Percentiles rank a stretch among this genome's conserved stretches.
These are phyloP conservation scores for Promerops cafer DNA, from an alignment of 2,113 vertebrate species.

Conservation along the genomic window DNA sequence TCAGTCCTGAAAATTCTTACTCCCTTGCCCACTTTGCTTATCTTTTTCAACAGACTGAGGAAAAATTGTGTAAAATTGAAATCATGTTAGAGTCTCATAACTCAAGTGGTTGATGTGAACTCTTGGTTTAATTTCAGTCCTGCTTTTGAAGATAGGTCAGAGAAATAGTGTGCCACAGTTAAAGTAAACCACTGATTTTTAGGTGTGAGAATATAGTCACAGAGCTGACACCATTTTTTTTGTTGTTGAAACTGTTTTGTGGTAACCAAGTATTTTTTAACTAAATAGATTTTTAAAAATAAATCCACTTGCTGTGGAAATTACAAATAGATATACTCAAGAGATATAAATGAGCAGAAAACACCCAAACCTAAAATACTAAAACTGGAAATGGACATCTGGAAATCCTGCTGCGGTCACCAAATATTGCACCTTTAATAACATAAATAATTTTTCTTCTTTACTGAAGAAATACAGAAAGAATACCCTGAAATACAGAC, in stretches of 20 bases:
- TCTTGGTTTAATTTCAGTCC: conserved; percentile 2
- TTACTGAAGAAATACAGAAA: too few relatives aligned
- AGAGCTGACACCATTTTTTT: neutral
- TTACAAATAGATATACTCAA: neutral
- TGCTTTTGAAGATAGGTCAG: conserved; percentile 7
- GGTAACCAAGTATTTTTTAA: neutral
- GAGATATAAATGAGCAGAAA: neutral
- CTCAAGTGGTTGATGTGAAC: neutral
- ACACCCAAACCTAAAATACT: neutral
- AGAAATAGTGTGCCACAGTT: neutral
- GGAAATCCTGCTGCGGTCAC: neutral
- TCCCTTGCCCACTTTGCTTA: neutral
- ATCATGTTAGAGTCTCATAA: neutral
- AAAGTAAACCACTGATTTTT: neutral
- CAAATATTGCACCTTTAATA: neutral
- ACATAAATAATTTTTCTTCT: neutral
- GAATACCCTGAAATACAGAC: neutral
- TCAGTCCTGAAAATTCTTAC: neutral
- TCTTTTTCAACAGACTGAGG: conserved; percentile 25
- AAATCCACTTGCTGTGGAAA: neutral
- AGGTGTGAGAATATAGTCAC: neutral
- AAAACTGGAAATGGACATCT: neutral
- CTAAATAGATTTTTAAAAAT: neutral
- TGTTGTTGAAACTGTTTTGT: neutral
- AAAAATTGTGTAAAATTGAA: conserved; percentile 39